Base-by-base conservation (phyloP, 1,140 invertebrate genomes). In the Cotesia chilonis region DNA sequence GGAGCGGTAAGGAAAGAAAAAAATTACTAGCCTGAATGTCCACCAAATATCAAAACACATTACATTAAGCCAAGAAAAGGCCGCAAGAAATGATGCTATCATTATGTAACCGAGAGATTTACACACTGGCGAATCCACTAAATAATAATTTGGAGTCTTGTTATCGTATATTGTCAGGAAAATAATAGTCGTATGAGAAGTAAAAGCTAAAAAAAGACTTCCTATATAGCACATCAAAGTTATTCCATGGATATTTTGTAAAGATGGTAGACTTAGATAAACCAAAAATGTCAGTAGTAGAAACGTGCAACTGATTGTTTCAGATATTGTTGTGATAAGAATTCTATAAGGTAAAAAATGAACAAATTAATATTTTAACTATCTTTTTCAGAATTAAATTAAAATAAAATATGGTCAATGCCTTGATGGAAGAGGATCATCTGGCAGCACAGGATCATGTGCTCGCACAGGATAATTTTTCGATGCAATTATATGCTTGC, bases 51-150 rank as follows among this genome's bases (percentile, higher is more conserved):
- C 91, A 75, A 91, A 89, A 67, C 91, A 90, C 88, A 93, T 91
- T 47, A 91, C 87, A 78, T 90, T 90, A 78, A 94, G 89, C 93
- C 93, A 94, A 52, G 90, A 89, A 77, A 93, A 93, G 10, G 91
- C 85, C 0, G 90, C 87, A 54, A 93, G 81, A 76, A 87, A 85
- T 4, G 79, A 78, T 59, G 87, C 88, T 3, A 88, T 77, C 69
- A 83, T 80, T 4, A 76, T 57, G 65, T 59, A 74, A 84, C 84
- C 85, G 68, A 84, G 20, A 63, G 55, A 67, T 69, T 73, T 74
- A 59, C 84, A 86, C 47, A 75, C 28, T 7, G 3, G 6, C 9
- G 4, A 51, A 54, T 5, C 52, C 52, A 4, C 4, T 4, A 9
- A 6, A 3, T 60, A 51, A 28, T 64, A 54, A 0, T 70, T 55